Evolutionary conservation across 2,113 vertebrate species (phyloP).

Genomic region (Crotalus tigris): DNA sequence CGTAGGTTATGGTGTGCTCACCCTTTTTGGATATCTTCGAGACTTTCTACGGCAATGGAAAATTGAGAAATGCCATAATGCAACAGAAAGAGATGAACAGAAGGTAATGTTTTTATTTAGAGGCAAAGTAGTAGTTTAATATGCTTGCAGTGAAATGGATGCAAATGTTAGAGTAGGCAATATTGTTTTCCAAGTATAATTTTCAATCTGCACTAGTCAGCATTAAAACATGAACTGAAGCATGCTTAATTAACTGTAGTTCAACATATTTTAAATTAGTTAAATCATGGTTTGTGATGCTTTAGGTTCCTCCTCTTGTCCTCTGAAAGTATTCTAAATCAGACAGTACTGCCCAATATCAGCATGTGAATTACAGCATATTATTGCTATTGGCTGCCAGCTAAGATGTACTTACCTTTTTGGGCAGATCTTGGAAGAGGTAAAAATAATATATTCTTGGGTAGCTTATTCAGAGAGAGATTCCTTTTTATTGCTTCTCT

Average conservation of each 20-base stretch:
- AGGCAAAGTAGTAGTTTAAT: neutral
- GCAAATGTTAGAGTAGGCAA: neutral
- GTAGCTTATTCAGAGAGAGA: neutral
- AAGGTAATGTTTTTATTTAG: constrained; percentile 71
- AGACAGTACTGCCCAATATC: neutral
- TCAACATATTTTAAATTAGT: neutral
- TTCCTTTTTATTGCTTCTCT: neutral
- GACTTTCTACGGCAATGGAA: constrained; percentile 94
- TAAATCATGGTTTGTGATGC: neutral
- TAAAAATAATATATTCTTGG: neutral
- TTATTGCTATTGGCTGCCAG: neutral
- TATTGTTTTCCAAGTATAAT: neutral
- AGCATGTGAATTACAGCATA: neutral
- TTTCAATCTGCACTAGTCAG: neutral
- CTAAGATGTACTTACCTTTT: neutral
- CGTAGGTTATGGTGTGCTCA: constrained; percentile 95
- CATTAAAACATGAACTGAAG: neutral
- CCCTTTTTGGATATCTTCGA: constrained; percentile 93
- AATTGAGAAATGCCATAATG: constrained; percentile 91
- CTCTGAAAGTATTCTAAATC: neutral
- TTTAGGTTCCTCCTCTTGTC: neutral
- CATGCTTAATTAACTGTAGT: neutral
- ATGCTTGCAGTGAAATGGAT: neutral
- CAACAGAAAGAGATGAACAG: constrained; percentile 90
- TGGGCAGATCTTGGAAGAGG: neutral